Evolutionary conservation across 2,797 vertebrate genomes (phyloP).

Genomic region (Chanos chanos): DNA sequence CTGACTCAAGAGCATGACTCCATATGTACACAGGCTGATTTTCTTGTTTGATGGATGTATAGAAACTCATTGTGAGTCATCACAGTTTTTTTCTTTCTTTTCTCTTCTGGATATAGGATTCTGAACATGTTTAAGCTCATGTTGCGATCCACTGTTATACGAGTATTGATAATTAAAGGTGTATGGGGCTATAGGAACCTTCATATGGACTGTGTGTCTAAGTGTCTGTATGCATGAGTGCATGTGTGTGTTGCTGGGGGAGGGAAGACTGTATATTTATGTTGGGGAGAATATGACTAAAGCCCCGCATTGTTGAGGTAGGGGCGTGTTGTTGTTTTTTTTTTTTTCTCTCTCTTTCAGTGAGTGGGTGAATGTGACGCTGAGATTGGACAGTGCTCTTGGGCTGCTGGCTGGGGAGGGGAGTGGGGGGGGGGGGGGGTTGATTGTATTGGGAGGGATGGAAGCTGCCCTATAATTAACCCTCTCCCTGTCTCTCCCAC

Average conservation of each 20-base stretch:
- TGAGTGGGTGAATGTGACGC: slow-evolving; percentile 44
- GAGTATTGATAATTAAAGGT: too few species aligned
- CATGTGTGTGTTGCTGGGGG: slow-evolving; percentile 26
- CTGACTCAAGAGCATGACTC: too few species aligned
- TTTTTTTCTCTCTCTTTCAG: too few species aligned
- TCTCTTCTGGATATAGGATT: too few species aligned
- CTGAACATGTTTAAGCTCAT: too few species aligned
- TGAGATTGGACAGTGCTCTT: slow-evolving; percentile 67
- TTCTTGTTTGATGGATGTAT: too few species aligned
- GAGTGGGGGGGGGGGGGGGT: slow-evolving; percentile 46
- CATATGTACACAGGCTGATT: too few species aligned
- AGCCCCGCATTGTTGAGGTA: slow-evolving; percentile 45
- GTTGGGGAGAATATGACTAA: slow-evolving; percentile 43
- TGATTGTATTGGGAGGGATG: slow-evolving; percentile 51
- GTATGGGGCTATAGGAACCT: too few species aligned
- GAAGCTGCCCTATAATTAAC: slow-evolving; percentile 82
- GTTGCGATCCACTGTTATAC: too few species aligned
- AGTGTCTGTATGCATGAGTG: slow-evolving; percentile 22
- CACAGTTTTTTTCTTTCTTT: too few species aligned
- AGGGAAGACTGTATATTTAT: too few species aligned
- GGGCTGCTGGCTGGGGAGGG: slow-evolving; percentile 62
- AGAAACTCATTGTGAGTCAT: too few species aligned
- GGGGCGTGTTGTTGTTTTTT: slow-evolving; percentile 42
- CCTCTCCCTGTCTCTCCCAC: slow-evolving; percentile 77
- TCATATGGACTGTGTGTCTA: slow-evolving; percentile 1